Base-by-base conservation (phyloP, 53 echinoderm and acorn worm species). In the Paracentrotus lividus region DNA sequence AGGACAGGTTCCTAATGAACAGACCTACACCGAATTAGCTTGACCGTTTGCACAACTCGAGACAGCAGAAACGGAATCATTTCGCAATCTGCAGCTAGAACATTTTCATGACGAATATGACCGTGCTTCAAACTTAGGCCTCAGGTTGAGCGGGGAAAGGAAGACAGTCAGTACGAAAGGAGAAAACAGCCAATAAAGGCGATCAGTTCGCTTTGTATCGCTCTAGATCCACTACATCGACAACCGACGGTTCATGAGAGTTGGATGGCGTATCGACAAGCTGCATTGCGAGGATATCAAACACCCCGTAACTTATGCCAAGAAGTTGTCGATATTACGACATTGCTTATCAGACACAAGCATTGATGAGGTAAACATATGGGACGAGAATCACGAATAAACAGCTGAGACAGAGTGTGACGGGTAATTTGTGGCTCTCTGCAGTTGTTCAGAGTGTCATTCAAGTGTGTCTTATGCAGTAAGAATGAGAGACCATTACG, bases 221-320 rank as follows among this genome's bases (percentile, higher is more conserved):
- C n/a, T 31, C 43, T 95, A 12, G 93, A 95, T 85, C 93, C 95
- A n/a, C 42, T 95, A 86, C 40, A 26, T 95, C 0, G 96, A 96
- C 68, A 52, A 21, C n/a, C n/a, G n/a, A n/a, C n/a, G n/a, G n/a
- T n/a, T n/a, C n/a, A n/a, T n/a, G n/a, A n/a, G n/a, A n/a, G 93
- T 94, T 38, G 96, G 94, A 24, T 94, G 96, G 5, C 60, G 96
- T 27, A 67, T 93, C 51, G 3, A 84, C 1, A 27, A 56, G 14
- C 60, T 94, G 36, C 85, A 77, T 15, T 31, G 93, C 47, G 23
- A 14, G 18, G 87, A 94, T 20, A 56, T 94, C 26, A 96, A 77
- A 55, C 93, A 94, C n/a, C 94, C 93, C 1, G 81, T 94, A 10
- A 96, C n/a, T 96, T 14, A 31, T 96, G 27, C 96, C 96, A 18